Percentiles rank a stretch among this genome's conserved stretches.
These are phyloP conservation scores for Slavum lentiscoides DNA, from an alignment of 2,888 invertebrate species.

Conservation along the genomic window DNA sequence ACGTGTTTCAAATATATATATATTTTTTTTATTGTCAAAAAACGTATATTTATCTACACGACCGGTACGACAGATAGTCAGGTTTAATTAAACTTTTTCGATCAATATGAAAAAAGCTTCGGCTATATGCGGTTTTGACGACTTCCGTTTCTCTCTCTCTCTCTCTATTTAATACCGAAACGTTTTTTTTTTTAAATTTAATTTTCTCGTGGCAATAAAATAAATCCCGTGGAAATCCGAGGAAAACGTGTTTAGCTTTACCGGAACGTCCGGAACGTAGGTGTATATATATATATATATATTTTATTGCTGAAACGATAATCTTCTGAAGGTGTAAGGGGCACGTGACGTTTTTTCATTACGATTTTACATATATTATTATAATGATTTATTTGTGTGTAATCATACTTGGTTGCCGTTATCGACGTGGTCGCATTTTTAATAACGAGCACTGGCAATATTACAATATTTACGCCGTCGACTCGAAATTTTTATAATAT, in stretches of 20 bases:
- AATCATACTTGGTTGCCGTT: too few relatives aligned
- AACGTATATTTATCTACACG: too few relatives aligned
- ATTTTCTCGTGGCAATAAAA: constrained; percentile 12
- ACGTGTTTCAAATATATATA: too few relatives aligned
- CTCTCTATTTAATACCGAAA: constrained; percentile 1
- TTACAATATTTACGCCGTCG: too few relatives aligned
- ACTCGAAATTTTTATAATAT: too few relatives aligned
- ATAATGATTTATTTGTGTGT: constrained; percentile 5
- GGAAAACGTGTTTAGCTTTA: background rate
- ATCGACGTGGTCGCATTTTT: too few relatives aligned
- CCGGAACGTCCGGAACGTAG: background rate
- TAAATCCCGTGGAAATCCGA: background rate
- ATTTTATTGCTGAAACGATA: constrained; percentile 20
- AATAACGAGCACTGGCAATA: too few relatives aligned
- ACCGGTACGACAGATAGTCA: too few relatives aligned
- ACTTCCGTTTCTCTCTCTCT: background rate
- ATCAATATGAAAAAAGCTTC: background rate
- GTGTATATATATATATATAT: too few relatives aligned
- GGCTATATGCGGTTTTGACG: background rate
- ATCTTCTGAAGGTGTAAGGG: background rate
- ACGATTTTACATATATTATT: constrained; percentile 18
- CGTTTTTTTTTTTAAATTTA: background rate
- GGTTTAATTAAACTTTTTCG: background rate
- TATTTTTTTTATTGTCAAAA: too few relatives aligned
- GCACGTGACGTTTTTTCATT: constrained; percentile 38